Percentiles rank a stretch among this genome's conserved stretches.
Conservation (phyloP, 2,888 invertebrate genomes). For the Drosophila prolongata region DNA sequence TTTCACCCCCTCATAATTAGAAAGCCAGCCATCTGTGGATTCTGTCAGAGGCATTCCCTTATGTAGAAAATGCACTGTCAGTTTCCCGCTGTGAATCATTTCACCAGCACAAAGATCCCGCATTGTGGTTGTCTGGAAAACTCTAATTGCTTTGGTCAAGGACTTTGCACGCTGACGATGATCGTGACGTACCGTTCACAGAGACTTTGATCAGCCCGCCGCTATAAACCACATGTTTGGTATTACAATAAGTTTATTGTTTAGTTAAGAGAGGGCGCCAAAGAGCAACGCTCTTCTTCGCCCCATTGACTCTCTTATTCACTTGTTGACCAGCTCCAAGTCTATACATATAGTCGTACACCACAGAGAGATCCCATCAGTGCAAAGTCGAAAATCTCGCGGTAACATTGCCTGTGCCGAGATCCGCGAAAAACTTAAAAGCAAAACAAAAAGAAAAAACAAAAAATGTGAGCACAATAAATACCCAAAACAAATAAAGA, state of each 20-base stretch:
- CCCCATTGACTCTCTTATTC: not conserved
- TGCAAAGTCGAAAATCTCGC: constrained; percentile 38
- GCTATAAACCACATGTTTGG: not conserved
- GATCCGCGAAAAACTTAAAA: constrained; percentile 30
- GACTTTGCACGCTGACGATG: constrained; percentile 15
- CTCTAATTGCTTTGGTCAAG: constrained; percentile 1
- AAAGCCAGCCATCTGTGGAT: constrained; percentile 27
- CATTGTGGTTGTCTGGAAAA: constrained; percentile 24
- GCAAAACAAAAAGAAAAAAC: constrained; percentile 21
- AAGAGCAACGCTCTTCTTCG: not conserved
- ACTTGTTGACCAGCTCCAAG: constrained; percentile 3
- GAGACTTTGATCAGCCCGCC: constrained; percentile 16
- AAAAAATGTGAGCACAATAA: constrained; percentile 33
- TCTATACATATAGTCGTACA: constrained; percentile 32
- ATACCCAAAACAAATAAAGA: constrained; percentile 26
- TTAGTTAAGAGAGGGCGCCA: constrained; percentile 11
- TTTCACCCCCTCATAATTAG: constrained; percentile 18
- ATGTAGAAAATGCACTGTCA: constrained; percentile 5
- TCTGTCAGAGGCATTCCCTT: constrained; percentile 25
- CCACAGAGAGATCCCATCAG: constrained; percentile 51
- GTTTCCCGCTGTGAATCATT: constrained; percentile 26
- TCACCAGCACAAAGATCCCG: constrained; percentile 16
- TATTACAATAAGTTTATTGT: constrained; percentile 2
- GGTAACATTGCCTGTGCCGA: constrained; percentile 39
- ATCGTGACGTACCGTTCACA: constrained; percentile 17